These are phyloP conservation scores for Drosophila trichaetosa DNA, from an alignment of 2,888 invertebrate species.

Conservation along the genomic window DNA sequence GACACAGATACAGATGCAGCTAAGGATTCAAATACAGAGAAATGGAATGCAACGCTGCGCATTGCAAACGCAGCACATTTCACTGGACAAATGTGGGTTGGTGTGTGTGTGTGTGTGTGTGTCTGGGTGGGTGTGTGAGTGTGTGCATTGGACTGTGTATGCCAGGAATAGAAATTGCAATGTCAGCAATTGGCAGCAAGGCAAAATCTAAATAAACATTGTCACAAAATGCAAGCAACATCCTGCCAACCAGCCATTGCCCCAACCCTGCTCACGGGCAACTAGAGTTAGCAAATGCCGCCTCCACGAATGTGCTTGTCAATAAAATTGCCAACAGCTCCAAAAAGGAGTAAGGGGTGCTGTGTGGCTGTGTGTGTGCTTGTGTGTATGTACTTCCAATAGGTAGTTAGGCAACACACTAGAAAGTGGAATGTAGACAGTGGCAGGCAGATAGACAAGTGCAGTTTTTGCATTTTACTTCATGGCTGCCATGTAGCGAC, in stretches of 20 bases:
- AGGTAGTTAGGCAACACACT: constrained; percentile 60
- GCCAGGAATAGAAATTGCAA: constrained; percentile 80
- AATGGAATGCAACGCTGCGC: constrained; percentile 75
- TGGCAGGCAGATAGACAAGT: constrained; percentile 52
- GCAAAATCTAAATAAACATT: constrained; percentile 82
- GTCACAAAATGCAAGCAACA: constrained; percentile 76
- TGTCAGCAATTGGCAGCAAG: constrained; percentile 82
- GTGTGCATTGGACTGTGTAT: constrained; percentile 50
- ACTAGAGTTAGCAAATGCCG: constrained; percentile 47
- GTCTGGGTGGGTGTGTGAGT: constrained; percentile 15
- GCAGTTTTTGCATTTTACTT: constrained; percentile 64
- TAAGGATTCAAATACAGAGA: constrained; percentile 34
- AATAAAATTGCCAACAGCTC: constrained; percentile 74
- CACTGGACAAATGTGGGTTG: constrained; percentile 37
- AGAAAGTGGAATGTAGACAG: constrained; percentile 38
- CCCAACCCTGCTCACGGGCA: neutral
- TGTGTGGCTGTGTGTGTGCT: neutral
- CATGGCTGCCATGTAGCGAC: constrained; percentile 52
- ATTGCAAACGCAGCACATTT: constrained; percentile 69
- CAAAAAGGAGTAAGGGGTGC: constrained; percentile 30
- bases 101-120: constrained; percentile 31
- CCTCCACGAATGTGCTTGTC: constrained; percentile 61
- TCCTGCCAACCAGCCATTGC: constrained; percentile 5
- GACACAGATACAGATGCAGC: constrained; percentile 9
- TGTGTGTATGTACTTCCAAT: constrained; percentile 52